phyloP scores from a whole-genome alignment of 2,888 invertebrate species.

The Drosophila prostipennis region DNA sequence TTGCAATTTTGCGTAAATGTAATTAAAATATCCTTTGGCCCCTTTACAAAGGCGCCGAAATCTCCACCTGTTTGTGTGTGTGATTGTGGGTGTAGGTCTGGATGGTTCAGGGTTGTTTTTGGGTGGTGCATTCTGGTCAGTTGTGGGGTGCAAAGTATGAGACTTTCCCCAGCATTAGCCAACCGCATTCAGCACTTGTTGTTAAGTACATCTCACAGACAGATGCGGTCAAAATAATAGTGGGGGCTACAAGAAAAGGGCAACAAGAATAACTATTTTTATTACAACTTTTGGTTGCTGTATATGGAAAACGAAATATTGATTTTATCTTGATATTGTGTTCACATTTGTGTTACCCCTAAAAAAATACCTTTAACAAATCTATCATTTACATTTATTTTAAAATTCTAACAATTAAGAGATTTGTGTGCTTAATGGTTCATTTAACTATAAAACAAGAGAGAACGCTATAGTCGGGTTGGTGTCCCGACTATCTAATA shows the following conservation, averaged over 20 bases:
- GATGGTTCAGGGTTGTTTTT: background rate
- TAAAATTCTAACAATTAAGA: too few species aligned
- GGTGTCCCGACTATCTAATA: too few species aligned
- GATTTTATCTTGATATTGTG: too few species aligned
- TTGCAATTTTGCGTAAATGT: conserved; percentile 75
- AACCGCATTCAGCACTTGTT: conserved; percentile 61
- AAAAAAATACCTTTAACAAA: too few species aligned
- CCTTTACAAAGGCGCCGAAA: conserved; percentile 65
- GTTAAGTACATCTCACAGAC: conserved; percentile 41
- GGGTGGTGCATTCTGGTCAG: conserved; percentile 13
- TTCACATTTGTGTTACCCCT: too few species aligned
- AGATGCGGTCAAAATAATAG: conserved; percentile 11
- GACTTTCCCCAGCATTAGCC: conserved; percentile 72
- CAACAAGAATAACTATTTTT: background rate
- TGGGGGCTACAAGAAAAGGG: background rate
- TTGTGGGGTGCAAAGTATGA: conserved; percentile 41
- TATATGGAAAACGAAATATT: too few species aligned
- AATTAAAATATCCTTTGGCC: conserved; percentile 70
- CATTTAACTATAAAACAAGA: too few species aligned
- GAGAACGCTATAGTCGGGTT: too few species aligned
- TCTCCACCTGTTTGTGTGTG: conserved; percentile 54
- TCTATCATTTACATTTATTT: too few species aligned
- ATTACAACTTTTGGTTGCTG: background rate
- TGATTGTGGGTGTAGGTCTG: background rate
- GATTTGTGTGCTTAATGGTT: too few species aligned